Conservation (phyloP, 2,888 invertebrate genomes). For the Eurytoma californica region DNA sequence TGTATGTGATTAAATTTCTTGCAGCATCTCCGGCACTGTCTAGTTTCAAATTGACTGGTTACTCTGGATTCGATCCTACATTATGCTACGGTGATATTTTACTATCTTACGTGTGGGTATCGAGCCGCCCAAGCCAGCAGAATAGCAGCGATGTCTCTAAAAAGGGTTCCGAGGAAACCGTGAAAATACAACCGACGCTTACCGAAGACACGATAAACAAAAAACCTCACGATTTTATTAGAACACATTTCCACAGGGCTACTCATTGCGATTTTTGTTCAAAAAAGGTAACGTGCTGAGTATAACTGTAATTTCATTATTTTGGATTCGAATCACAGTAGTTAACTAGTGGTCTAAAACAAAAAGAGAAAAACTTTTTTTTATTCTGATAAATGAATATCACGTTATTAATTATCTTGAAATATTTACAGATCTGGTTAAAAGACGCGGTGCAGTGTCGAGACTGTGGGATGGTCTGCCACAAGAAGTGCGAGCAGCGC, state of each 20-base stretch:
- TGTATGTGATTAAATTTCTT: constrained; percentile 21
- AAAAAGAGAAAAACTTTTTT: too few species aligned
- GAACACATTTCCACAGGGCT: constrained; percentile 91
- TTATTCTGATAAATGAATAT: background rate
- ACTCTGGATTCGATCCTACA: constrained; percentile 93
- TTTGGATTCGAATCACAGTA: background rate
- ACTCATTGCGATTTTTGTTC: constrained; percentile 96
- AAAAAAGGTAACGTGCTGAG: constrained; percentile 82
- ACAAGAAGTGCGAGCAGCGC: constrained; percentile 95
- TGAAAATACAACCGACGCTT: constrained; percentile 61
- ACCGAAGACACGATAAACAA: constrained; percentile 66
- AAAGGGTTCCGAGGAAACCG: constrained; percentile 65
- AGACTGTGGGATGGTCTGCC: constrained; percentile 92
- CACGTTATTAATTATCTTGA: background rate
- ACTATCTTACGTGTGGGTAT: constrained; percentile 87
- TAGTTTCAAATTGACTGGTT: constrained; percentile 71
- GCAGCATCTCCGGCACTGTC: constrained; percentile 66
- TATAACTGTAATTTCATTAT: background rate
- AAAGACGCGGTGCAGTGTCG: constrained; percentile 96
- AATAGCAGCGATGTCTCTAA: constrained; percentile 59
- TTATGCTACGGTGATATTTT: constrained; percentile 94
- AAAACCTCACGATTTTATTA: constrained; percentile 84
- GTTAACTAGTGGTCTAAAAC: too few species aligned
- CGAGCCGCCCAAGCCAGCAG: constrained; percentile 71
- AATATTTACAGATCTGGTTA: constrained; percentile 89